These are phyloP conservation scores for Trichechus manatus DNA, from an alignment of 2,113 vertebrate genomes.

Conservation along the genomic window DNA sequence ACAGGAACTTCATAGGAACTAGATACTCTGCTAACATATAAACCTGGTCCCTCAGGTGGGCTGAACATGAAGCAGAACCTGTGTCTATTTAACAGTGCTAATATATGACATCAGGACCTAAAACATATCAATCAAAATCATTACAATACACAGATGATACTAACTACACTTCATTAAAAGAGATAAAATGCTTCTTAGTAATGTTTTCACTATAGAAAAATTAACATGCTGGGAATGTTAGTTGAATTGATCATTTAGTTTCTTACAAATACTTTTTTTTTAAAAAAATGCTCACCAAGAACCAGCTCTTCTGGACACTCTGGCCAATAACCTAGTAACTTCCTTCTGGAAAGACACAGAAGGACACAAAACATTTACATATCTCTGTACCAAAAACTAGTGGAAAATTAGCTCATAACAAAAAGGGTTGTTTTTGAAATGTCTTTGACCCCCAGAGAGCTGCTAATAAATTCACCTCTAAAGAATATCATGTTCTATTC, in stretches of 20 bases:
- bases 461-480: constrained; percentile 62
- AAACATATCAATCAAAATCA: neutral
- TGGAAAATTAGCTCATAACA: neutral
- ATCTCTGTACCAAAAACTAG: neutral
- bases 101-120: neutral
- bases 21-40: too few relatives aligned
- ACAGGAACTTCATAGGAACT: too few relatives aligned
- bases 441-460: constrained; percentile 49
- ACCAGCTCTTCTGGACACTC: neutral
- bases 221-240: neutral
- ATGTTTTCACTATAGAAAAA: neutral
- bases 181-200: neutral
- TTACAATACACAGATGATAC: neutral
- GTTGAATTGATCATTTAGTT: neutral
- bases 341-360: constrained; percentile 19
- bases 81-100: neutral
- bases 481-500: constrained; percentile 16
- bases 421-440: constrained; percentile 32
- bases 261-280: neutral
- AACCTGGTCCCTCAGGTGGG: rapidly evolving
- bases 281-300: neutral
- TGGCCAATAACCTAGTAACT: neutral
- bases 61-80: neutral
- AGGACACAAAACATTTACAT: constrained; percentile 15
- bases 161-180: neutral